Base-by-base conservation (phyloP, 92 coral and sea anemone species). In the Bergia puertoricense region DNA sequence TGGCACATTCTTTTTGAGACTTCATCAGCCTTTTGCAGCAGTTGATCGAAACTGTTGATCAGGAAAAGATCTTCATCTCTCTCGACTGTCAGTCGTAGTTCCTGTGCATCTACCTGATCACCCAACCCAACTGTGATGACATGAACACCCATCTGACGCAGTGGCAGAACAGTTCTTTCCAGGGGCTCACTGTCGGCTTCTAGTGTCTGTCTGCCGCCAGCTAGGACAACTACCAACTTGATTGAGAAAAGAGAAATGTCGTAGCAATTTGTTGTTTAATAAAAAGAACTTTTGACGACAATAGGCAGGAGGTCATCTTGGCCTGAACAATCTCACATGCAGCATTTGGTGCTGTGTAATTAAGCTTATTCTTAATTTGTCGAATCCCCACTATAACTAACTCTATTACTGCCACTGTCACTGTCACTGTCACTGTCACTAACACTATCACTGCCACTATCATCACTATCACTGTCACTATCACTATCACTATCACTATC, bases 41-140 rank as follows among this genome's bases (percentile, higher is more conserved):
- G 66, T 3, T 69, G 65, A 10, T 46, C 67, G 2, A 69, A 84
- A 45, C 40, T 84, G 62, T 69, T 38, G 42, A 36, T 67, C 16
- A 84, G 30, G 78, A 84, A 84, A 18, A 84, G 87, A 73, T 84
- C 87, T n/a, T 71, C 87, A 20, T 84, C 78, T 46, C 78, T 73
- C 78, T 84, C 43, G 8, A 84, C 79, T 5, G 87, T 84, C 87
- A 84, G 57, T 22, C 87, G 74, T 41, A 84, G 45, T 7, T 84
- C 87, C 10, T 41, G 20, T 71, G 77, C 44, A 39, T 84, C 87
- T 2, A 84, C 87, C 37, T 84, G 79, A 0, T 46, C 20, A 4
- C 87, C 79, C 22, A 84, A 46, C 36, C 87, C 87, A 15, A 84
- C 67, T 14, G 87, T 84, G 51, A 84, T 73, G 4, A 84, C 77